Evolutionary conservation across 2,888 invertebrate genomes (phyloP), one percentile per base, ranked within the genome.

Genomic region (Drosophila stalkeri): DNA sequence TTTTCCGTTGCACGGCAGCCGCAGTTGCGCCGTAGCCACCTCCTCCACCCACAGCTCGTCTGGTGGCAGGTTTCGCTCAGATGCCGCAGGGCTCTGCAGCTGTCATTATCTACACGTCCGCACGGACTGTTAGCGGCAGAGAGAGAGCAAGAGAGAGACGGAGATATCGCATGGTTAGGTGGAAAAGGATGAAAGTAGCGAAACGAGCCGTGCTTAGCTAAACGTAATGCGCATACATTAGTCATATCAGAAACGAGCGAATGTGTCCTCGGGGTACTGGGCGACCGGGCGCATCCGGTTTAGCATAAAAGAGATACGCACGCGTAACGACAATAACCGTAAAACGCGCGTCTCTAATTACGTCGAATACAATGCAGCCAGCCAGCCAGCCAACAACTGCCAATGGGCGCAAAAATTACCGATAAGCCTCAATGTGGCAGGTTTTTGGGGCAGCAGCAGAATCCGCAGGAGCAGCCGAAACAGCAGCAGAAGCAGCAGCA

Each of bases 191-290:
- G 59, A 39, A 41, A 61, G 35, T 12, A 35, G 35, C 31, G 35
- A 33, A 35, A 20, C 31, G 43, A 18, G 61, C 64, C 37, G 52
- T 57, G 75, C 68, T 78, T 75, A 55, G 69, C 71, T 64, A 57
- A 72, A 72, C 43, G 71, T 81, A 86, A 86, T 85, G 86, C 72
- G 75, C 84, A 81, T 81, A 81, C 86, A 85, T 89, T 86, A 85
- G 82, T 85, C 89, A 85, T 89, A 85, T 89, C 84, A 77, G 72
- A 55, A 75, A 72, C 64, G 68, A 60, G 72, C 52, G 49, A 67
- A 63, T 67, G 64, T 70, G 77, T 77, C 82, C 84, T 74, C 63
- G 54, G 77, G 82, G 77, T 23, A 20, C 76, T 27, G 23, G 71
- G 67, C 60, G 67, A 54, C 61, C 57, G 49, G 46, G 47, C 64